These are phyloP conservation scores for Mohoua ochrocephala DNA, from an alignment of 2,113 vertebrate species.

Conservation along the genomic window DNA sequence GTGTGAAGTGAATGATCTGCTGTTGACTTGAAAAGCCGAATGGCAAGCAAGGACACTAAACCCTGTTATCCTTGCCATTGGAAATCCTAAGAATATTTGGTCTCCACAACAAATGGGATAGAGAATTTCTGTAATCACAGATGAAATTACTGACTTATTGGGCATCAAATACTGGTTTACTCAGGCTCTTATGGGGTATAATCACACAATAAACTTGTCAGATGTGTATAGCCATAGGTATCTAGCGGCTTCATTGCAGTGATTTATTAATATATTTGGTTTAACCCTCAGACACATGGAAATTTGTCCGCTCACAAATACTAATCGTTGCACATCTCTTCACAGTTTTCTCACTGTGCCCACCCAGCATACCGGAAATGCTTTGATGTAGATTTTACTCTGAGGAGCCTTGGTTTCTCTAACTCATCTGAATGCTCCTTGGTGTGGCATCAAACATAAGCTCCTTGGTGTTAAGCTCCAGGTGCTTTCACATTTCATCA, in stretches of 20 bases:
- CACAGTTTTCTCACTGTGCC: background rate
- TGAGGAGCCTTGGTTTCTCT: background rate
- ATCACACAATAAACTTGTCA: background rate
- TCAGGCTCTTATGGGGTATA: background rate
- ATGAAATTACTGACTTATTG: background rate
- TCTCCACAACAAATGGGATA: too few species aligned
- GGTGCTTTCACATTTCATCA: background rate
- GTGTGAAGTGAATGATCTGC: background rate
- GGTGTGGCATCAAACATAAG: background rate
- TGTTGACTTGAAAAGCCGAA: background rate
- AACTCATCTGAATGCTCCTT: background rate
- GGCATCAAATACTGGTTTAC: background rate
- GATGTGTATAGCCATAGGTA: background rate
- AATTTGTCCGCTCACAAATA: background rate
- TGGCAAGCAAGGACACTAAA: background rate
- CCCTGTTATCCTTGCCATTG: rapidly evolving
- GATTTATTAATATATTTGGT: background rate
- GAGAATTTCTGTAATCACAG: background rate
- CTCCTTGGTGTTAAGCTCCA: background rate
- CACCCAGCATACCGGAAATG: background rate
- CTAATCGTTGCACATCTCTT: background rate
- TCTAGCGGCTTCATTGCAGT: background rate
- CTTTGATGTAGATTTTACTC: background rate
- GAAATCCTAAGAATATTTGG: background rate
- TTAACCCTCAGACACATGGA: background rate